These are phyloP conservation scores for Asteroscopus sphinx DNA, from an alignment of 2,888 invertebrate genomes.

Conservation along the genomic window DNA sequence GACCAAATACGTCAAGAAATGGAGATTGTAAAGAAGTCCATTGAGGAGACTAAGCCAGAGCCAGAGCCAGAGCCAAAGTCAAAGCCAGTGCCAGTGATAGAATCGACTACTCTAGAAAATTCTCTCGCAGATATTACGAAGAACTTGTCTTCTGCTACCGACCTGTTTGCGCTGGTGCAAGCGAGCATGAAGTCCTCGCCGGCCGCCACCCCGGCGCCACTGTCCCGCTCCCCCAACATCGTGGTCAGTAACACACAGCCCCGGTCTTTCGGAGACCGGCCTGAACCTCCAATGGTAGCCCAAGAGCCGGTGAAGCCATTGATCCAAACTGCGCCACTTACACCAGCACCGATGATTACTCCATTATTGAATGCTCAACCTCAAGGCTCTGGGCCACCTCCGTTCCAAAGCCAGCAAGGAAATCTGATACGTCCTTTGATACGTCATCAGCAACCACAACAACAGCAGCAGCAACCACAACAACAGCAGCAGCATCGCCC, in stretches of 20 bases:
- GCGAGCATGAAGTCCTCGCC: constrained; percentile 76
- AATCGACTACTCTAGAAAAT: constrained; percentile 23
- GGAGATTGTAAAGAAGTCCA: constrained; percentile 87
- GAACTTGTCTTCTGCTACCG: constrained; percentile 76
- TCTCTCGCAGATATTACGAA: constrained; percentile 57
- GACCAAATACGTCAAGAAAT: constrained; percentile 90
- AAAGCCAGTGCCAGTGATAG: constrained; percentile 42
- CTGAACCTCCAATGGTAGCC: constrained; percentile 50
- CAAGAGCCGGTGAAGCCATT: constrained; percentile 32
- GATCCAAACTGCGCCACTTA: constrained; percentile 13
- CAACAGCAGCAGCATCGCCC: neutral
- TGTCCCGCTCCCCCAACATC: constrained; percentile 59
- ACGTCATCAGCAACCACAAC: constrained; percentile 18
- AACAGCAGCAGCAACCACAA: constrained; percentile 10
- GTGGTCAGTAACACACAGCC: constrained; percentile 73
- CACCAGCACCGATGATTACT: constrained; percentile 5
- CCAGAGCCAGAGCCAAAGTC: constrained; percentile 66
- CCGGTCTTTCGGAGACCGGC: constrained; percentile 79
- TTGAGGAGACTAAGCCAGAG: constrained; percentile 74
- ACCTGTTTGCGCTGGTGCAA: constrained; percentile 80
- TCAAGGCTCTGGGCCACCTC: constrained; percentile 9
- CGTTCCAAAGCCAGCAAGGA: constrained; percentile 31
- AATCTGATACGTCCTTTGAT: constrained; percentile 20
- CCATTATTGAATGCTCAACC: constrained; percentile 14
- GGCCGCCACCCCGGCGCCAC: constrained; percentile 41